These are phyloP conservation scores for Agrilus biguttatus DNA, from an alignment of 2,888 invertebrate genomes.

Conservation along the genomic window DNA sequence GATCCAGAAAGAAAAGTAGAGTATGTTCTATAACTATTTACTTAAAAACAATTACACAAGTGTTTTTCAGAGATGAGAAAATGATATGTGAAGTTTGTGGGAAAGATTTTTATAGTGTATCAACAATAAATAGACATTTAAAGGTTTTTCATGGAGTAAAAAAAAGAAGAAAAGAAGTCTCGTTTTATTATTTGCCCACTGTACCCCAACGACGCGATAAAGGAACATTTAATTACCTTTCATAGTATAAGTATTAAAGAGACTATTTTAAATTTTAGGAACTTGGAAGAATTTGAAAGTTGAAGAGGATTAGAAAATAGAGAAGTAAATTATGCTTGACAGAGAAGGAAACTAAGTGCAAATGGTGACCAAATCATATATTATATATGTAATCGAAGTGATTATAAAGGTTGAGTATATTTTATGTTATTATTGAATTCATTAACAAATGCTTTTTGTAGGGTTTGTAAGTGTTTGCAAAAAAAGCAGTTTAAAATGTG, in stretches of 20 bases:
- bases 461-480: slow-evolving; percentile 3
- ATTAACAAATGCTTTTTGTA: background rate
- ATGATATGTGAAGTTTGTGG: slow-evolving; percentile 4
- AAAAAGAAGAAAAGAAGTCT: background rate
- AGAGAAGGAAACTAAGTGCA: background rate
- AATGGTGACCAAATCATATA: slow-evolving; percentile 1
- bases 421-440: background rate
- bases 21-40: too few species aligned
- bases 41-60: too few species aligned
- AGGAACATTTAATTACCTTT: slow-evolving; percentile 2
- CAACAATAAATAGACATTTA: slow-evolving; percentile 1
- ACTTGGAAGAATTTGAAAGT: slow-evolving; percentile 4
- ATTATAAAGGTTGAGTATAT: slow-evolving; percentile 4
- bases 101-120: slow-evolving; percentile 3
- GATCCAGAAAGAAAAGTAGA: too few species aligned
- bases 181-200: slow-evolving; percentile 1
- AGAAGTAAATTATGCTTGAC: slow-evolving; percentile 4
- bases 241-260: slow-evolving; percentile 5
- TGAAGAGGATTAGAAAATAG: slow-evolving; percentile 4
- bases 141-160: background rate
- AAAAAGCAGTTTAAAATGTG: slow-evolving; percentile 5
- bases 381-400: slow-evolving; percentile 8
- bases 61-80: too few species aligned
- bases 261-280: slow-evolving; percentile 4
- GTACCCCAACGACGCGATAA: slow-evolving; percentile 1